phyloP scores from a whole-genome alignment of 2,113 vertebrate species.

The Zosterops hypoxanthus region DNA sequence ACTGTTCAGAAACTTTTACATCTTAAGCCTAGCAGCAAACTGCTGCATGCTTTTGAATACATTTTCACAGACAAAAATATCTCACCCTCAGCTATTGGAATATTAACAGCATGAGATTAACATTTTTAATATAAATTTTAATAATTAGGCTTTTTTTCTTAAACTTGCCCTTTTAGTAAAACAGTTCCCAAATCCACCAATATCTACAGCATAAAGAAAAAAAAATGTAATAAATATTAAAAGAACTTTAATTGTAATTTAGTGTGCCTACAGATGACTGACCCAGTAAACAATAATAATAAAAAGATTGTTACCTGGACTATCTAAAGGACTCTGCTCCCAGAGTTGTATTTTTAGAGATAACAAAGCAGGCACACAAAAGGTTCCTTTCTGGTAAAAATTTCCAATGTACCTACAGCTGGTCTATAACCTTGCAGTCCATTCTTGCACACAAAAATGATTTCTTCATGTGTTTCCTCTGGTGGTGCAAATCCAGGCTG shows the following conservation, averaged over 20 bases:
- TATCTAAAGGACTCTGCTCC: neutral
- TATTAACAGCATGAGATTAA: conserved; percentile 33
- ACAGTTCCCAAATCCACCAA: neutral
- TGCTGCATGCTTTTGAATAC: conserved; percentile 53
- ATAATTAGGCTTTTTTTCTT: neutral
- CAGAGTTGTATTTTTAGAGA: neutral
- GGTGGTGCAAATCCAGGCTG: neutral
- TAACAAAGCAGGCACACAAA: neutral
- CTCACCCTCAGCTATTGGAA: conserved; percentile 1
- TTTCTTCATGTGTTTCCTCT: neutral
- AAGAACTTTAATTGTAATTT: neutral
- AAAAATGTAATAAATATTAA: neutral
- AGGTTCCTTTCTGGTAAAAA: neutral
- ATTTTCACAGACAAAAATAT: conserved; percentile 47
- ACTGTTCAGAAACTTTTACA: conserved; percentile 49
- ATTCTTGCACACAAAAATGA: neutral
- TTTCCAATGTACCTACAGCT: neutral
- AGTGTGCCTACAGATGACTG: neutral
- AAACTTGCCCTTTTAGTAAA: neutral
- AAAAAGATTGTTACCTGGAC: neutral
- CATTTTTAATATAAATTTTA: conserved; percentile 3
- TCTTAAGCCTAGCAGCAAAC: conserved; percentile 42
- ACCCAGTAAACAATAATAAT: neutral
- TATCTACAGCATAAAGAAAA: neutral
- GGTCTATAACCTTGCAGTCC: neutral